Conservation (phyloP, 2,113 vertebrate species). For the Carettochelys insculpta region DNA sequence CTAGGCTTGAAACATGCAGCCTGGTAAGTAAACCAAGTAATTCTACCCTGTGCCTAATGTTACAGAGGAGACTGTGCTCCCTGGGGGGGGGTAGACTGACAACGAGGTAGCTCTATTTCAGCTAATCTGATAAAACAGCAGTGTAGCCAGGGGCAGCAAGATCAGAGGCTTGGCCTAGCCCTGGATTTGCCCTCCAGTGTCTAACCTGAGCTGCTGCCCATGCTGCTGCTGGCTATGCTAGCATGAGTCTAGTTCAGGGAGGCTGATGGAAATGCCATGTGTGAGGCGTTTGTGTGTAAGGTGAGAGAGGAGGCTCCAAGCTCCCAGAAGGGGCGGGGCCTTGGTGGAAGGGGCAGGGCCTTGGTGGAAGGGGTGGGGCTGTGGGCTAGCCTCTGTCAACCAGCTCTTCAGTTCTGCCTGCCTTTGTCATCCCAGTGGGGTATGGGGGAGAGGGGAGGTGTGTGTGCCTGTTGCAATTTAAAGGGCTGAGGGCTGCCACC, state of each 20-base stretch:
- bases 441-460: too few species aligned
- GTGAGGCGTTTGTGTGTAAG: too few species aligned
- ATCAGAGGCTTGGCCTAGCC: neutral
- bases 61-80: neutral
- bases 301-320: too few species aligned
- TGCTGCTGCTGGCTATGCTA: neutral
- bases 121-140: neutral
- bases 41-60: neutral
- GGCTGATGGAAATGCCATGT: too few species aligned
- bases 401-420: too few species aligned
- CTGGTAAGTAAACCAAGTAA: conserved; percentile 29
- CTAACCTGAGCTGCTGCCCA: neutral
- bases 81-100: neutral
- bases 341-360: too few species aligned
- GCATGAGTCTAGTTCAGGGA: neutral
- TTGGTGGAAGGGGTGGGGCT: too few species aligned
- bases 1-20: neutral
- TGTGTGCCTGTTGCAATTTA: too few species aligned
- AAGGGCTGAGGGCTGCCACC: too few species aligned
- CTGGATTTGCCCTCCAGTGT: neutral
- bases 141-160: neutral
- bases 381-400: too few species aligned
- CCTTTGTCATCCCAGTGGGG: too few species aligned
- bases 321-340: too few species aligned
- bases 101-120: neutral